Conservation (phyloP, 2,888 invertebrate genomes). For the Lithophane semibrunnea region DNA sequence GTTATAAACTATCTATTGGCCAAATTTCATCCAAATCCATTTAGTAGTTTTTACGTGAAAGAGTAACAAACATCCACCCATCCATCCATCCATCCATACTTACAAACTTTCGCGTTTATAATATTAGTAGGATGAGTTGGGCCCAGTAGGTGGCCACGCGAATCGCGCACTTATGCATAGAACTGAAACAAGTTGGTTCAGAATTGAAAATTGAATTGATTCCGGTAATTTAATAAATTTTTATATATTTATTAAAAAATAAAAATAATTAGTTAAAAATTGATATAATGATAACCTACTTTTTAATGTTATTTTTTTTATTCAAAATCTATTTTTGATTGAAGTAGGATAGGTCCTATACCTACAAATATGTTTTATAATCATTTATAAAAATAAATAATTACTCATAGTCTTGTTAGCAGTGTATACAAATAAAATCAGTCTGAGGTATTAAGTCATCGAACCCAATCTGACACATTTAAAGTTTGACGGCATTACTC, state of each 20-base stretch:
- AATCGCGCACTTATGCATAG: background rate
- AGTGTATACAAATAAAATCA: background rate
- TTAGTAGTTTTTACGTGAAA: too few relatives aligned
- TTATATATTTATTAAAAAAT: too few relatives aligned
- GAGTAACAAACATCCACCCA: too few relatives aligned
- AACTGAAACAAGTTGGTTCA: background rate
- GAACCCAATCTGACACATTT: background rate
- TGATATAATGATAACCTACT: too few relatives aligned
- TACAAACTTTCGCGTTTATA: too few relatives aligned
- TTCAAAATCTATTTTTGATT: background rate
- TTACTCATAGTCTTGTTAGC: background rate
- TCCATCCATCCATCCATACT: too few relatives aligned
- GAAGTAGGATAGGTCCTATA: background rate
- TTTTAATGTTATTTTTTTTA: background rate
- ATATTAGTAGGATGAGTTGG: too few relatives aligned
- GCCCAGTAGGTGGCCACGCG: background rate
- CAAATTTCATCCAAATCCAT: too few relatives aligned
- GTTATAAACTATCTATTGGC: too few relatives aligned
- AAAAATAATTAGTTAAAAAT: too few relatives aligned
- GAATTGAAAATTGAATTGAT: background rate
- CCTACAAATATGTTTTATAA: too few relatives aligned
- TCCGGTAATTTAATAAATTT: too few relatives aligned
- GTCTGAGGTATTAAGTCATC: background rate
- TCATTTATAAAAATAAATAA: background rate
- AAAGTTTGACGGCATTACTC: conserved; percentile 8